Evolutionary conservation across 2,113 vertebrate genomes (phyloP), one percentile per base, ranked within the genome.

Genomic region (Callaeas wilsoni): DNA sequence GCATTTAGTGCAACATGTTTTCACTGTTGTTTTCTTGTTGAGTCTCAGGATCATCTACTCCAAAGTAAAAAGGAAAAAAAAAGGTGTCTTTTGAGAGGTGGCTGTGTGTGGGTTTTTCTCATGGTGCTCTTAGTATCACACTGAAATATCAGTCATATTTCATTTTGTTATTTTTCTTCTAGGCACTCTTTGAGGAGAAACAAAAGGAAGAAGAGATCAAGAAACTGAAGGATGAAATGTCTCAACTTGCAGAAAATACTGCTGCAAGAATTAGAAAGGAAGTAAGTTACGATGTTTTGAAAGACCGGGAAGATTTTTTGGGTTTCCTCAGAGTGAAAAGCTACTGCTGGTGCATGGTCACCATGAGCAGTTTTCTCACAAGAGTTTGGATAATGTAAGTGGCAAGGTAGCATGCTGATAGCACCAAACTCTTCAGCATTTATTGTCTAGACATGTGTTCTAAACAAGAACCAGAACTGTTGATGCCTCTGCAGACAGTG

Each of bases 101-200:
- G 6, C 47, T 56, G 1, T 41, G 12, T 64, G 29, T 60, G n/a
- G 14, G 37, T 44, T 94, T 39, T 90, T 76, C 53, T 77, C 23
- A 53, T 39, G 22, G 9, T 32, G 42, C 39, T 82, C 29, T 22
- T 10, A 17, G 10, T 53, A 17, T 75, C 62, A 60, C 22, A 32
- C 20, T n/a, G 23, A 56, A 84, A 46, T 55, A 41, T 7, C 55
- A 57, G 29, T 77, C 83, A 26, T 88, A 82, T 86, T 86, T 87
- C 29, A 90, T 56, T 39, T 88, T 65, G 15, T 91, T 96, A 1
- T 91, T 96, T 97, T 46, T 68, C 90, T 84, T 90, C 17, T 94
- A 99, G 99, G 98, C 98, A 52, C 92, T 99, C 60, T 93, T 99
- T 87, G 98, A 97, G 89, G 98, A 99, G 88, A 99, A 99, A 83